A percentile compares a stretch with the other conserved stretches of the same genome.
Evolutionary conservation across 2,113 vertebrate species (phyloP).

Genomic region (Seriola quinqueradiata): DNA sequence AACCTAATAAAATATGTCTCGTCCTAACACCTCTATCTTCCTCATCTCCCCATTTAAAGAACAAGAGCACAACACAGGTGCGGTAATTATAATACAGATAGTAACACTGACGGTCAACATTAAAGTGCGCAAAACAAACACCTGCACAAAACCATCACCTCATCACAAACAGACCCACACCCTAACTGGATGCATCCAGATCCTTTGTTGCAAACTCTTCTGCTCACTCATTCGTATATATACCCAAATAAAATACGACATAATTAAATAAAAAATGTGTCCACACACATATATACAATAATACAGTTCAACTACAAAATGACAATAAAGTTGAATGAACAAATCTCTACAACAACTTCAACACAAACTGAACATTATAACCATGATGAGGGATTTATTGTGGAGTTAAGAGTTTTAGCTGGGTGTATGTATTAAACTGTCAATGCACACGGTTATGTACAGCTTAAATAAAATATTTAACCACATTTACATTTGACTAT

Average conservation of each 20-base stretch:
- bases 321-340: too few species aligned
- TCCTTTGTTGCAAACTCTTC: neutral
- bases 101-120: neutral
- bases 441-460: too few species aligned
- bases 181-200: neutral
- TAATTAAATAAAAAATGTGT: too few species aligned
- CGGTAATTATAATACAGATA: neutral
- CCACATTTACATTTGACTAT: neutral
- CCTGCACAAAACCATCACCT: neutral
- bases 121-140: neutral
- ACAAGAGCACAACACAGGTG: neutral
- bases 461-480: too few species aligned
- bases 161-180: neutral
- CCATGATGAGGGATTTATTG: too few species aligned
- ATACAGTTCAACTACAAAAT: too few species aligned
- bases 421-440: too few species aligned
- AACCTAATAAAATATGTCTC: neutral
- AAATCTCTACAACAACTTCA: too few species aligned
- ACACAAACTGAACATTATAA: too few species aligned
- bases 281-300: too few species aligned
- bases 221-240: neutral
- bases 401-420: too few species aligned
- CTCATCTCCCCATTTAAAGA: neutral
- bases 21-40: neutral
- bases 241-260: neutral